Base-by-base conservation (phyloP, 2,113 vertebrate species). In the Neotragus pygmaeus region DNA sequence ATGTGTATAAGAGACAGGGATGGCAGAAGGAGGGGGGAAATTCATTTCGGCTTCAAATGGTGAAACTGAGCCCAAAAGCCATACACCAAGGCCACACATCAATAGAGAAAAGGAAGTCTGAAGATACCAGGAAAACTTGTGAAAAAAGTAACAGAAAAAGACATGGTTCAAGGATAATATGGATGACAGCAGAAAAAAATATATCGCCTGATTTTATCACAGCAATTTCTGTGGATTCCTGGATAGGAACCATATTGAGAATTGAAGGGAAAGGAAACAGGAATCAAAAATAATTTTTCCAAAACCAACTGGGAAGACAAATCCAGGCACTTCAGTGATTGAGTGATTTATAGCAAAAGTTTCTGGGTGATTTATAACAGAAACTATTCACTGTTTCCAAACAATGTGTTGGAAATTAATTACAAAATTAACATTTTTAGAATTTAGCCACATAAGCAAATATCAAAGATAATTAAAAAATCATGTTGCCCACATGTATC, bases 341-440 rank as follows among this genome's bases (percentile, higher is more conserved):
- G 90, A 84, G 81, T 90, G 95, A 97, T 89, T 97, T 96, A 96
- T 87, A 97, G 94, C 43, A 95, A 96, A 96, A 98, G 49, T 62
- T 57, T 39, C 87, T 80, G 90, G 88, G 77, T 90, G 96, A 97
- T 84, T 97, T 96, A 96, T 87, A 97, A 96, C 36, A 95, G 84
- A 88, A 91, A 95, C 75, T 96, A 95, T 95, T 97, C 60, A 96
- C 57, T 96, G 94, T 97, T 97, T 94, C 94, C 90, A 97, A 97
- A 96, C 94, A 97, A 97, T 97, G 95, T 97, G 95, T 93, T 97
- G 80, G 96, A 96, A 97, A 97, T 97, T 97, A 98, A 98, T 98
- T 96, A 92, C 36, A 96, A 98, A 98, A 97, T 98, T 97, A 98
- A 94, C 96, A 97, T 98, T 97, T 98, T 97, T 95, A 97, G 97